Percentiles rank a stretch among this genome's conserved stretches.
These are phyloP conservation scores for Cheilosia scutellata DNA, from an alignment of 2,888 invertebrate genomes.

Conservation along the genomic window DNA sequence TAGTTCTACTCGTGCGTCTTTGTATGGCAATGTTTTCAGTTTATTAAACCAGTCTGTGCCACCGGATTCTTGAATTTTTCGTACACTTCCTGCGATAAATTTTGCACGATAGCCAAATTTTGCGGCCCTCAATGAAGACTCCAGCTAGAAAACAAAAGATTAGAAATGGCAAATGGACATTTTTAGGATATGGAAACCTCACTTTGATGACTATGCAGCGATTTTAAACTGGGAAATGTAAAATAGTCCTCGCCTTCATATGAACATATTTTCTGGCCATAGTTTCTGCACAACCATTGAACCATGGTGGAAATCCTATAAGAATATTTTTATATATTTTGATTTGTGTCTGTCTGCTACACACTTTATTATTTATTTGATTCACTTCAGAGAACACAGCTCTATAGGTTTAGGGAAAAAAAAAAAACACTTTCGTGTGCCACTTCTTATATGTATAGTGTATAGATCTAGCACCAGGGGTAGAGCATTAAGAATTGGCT, in stretches of 20 bases:
- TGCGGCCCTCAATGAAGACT: conserved; percentile 88
- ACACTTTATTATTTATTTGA: neutral
- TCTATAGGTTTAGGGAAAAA: too few relatives aligned
- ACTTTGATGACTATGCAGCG: conserved; percentile 85
- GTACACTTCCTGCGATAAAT: conserved; percentile 91
- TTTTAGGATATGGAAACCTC: conserved; percentile 79
- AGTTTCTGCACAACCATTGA: conserved; percentile 92
- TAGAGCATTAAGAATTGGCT: too few relatives aligned
- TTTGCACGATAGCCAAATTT: conserved; percentile 95
- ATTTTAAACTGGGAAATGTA: conserved; percentile 92
- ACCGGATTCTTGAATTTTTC: conserved; percentile 88
- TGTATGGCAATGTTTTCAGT: conserved; percentile 89
- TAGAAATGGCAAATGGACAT: neutral
- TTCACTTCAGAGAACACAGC: neutral
- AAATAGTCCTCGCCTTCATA: conserved; percentile 89
- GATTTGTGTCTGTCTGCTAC: neutral
- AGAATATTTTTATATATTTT: conserved; percentile 35
- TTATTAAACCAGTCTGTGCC: conserved; percentile 90
- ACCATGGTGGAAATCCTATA: conserved; percentile 95
- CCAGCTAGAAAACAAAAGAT: conserved; percentile 85
- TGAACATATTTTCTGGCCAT: conserved; percentile 90
- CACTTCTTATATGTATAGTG: too few relatives aligned
- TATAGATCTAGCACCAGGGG: too few relatives aligned
- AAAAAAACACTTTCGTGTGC: too few relatives aligned
- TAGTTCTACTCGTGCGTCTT: conserved; percentile 89